Base-by-base conservation (phyloP, 2,888 invertebrate species). In the Lasius fuliginosus region DNA sequence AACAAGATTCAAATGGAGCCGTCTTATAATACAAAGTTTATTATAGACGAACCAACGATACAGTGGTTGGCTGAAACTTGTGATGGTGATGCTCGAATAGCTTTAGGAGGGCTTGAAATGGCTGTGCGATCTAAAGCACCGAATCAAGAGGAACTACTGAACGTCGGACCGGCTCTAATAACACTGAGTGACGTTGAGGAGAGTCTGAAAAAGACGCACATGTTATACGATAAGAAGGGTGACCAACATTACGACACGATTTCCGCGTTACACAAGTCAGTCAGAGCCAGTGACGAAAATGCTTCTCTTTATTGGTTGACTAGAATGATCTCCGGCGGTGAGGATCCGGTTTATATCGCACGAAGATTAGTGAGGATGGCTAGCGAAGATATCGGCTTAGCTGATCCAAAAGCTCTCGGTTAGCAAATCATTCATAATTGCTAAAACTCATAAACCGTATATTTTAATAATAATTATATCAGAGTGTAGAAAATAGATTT, bases 171-270 rank as follows among this genome's bases (percentile, higher is more conserved):
- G 5, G 94, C 95, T 56, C 87, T 95, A 58, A 96, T 98, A 81
- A 96, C 96, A 2, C 94, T 97, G 3, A 96, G 97, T 23, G 96
- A 97, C 90, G 96, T 98, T 30, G 96, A 97, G 95, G 97, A 97
- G 88, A 97, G 97, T 56, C 96, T 98, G 56, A 97, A 97, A 96
- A 96, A 97, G 90, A 97, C 97, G 0, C 98, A 98, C 93, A 96
- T 98, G 94, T 93, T 98, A 56, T 98, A 98, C 94, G 98, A 98
- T 93, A 96, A 96, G 81, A 96, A 96, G 94, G 98, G 98, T 11
- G 98, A 98, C 73, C 97, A 98, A 92, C 98, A 98, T 94, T 98
- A 98, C 94, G 97, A 98, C 93, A 96, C 96, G 58, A 97, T 98
- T 90, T 98, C 98, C 1, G 98, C 98, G 0, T 95, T 98, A 89